Base-by-base conservation (phyloP, 2,888 invertebrate genomes). In the Dryomyza anilis region DNA sequence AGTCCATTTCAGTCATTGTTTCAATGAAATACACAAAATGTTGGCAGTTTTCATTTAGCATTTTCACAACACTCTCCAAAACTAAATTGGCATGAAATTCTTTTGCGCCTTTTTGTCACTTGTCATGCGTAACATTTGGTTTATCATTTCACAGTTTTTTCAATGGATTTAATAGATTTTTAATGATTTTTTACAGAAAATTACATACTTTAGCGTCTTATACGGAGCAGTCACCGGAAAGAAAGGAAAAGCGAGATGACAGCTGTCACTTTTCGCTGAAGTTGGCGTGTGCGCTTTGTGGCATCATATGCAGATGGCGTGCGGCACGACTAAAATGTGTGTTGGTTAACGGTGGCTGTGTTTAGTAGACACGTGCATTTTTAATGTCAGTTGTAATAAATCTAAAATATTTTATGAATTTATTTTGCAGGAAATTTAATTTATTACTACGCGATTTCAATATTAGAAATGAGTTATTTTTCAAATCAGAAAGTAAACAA, bases 191-290 rank as follows among this genome's bases (percentile, higher is more conserved):
- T 69, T 73, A 70, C 19, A 21, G 56, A 65, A 65, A 72, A 67
- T 74, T 74, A 80, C 82, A 69, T 82, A 82, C 82, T 82, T 81
- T 78, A 70, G 76, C 77, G 78, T 78, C 78, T 79, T 79, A 69
- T 74, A 69, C 74, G 71, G 70, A 74, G 74, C 79, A 74, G 75
- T 75, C 77, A 81, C 83, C 83, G 82, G 83, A 82, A 82, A 81
- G 80, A 81, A 81, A 82, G 75, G 76, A 79, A 78, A 75, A 73
- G 69, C 69, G 65, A 72, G 68, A 62, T 70, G 71, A 71, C 70
- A 72, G 69, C 68, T 71, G 68, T 68, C 71, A 72, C n/a, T n/a
- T 63, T 57, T 46, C 59, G 21, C 12, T 50, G 50, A 50, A 25
- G 50, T 50, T 27, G 23, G 27, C 25, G 23, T 25, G 2, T 14